These are phyloP conservation scores for Gambelia wislizenii DNA, from an alignment of 2,797 vertebrate genomes.

Conservation along the genomic window DNA sequence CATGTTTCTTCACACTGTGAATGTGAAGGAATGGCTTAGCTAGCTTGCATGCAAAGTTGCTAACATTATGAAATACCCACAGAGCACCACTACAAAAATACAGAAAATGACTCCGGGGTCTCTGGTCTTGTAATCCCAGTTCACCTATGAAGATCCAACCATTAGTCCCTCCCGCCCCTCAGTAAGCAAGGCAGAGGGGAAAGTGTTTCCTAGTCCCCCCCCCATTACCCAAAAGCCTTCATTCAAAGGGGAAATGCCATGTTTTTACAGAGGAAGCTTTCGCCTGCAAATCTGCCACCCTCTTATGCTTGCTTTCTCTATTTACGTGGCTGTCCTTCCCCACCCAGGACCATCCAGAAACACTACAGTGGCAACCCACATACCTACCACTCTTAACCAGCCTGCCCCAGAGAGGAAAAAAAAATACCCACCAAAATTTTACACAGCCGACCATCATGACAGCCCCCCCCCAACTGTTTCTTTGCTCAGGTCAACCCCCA, in stretches of 20 bases:
- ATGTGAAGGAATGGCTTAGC: not conserved
- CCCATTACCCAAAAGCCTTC: not conserved
- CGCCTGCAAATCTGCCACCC: too few species aligned
- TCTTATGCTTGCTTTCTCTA: too few species aligned
- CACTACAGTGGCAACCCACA: too few species aligned
- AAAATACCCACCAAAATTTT: not conserved
- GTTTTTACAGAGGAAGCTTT: not conserved
- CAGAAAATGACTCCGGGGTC: not conserved
- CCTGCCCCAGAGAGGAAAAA: too few species aligned
- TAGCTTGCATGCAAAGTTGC: not conserved
- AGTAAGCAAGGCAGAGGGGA: not conserved
- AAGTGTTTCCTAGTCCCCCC: not conserved
- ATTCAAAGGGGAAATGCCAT: not conserved
- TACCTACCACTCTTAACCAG: too few species aligned
- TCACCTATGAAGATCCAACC: not conserved
- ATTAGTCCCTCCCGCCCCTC: too few species aligned
- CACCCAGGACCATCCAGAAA: too few species aligned
- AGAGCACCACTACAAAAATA: not conserved
- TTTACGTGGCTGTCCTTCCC: too few species aligned
- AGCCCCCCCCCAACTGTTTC: not conserved
- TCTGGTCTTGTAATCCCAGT: not conserved
- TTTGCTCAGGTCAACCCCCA: not conserved
- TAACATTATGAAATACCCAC: not conserved
- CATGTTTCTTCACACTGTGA: not conserved
- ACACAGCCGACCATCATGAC: fast-evolving